Percentiles rank a stretch among this genome's conserved stretches.
phyloP scores from a whole-genome alignment of 2,888 invertebrate genomes.

The Volucella inanis region DNA sequence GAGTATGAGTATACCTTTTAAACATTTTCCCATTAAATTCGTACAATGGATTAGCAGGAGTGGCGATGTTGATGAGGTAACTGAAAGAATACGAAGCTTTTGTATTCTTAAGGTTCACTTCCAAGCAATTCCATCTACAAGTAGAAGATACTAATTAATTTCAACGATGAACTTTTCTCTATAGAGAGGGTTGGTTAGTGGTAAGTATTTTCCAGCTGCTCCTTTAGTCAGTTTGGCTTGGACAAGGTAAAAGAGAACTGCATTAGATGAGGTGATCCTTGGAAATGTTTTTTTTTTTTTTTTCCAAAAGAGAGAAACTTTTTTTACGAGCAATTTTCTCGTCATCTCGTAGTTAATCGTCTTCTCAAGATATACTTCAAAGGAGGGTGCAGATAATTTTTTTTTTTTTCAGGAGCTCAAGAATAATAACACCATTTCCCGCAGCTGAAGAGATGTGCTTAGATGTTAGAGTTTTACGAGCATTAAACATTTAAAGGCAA shows the following conservation, averaged over 20 bases:
- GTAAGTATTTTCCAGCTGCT: constrained; percentile 41
- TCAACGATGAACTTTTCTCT: constrained; percentile 64
- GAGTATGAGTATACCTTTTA: background rate
- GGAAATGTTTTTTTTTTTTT: constrained; percentile 36
- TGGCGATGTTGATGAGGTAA: background rate
- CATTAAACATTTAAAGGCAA: too few relatives aligned
- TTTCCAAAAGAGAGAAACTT: constrained; percentile 11
- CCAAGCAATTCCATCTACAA: constrained; percentile 10
- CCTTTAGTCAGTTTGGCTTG: constrained; percentile 8
- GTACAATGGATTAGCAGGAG: background rate
- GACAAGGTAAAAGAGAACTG: constrained; percentile 30
- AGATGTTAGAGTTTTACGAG: background rate
- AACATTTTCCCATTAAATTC: constrained; percentile 60
- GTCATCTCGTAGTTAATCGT: constrained; percentile 63
- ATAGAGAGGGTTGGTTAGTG: constrained; percentile 23
- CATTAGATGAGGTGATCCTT: constrained; percentile 45
- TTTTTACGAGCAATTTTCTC: constrained; percentile 65
- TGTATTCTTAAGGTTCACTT: constrained; percentile 14
- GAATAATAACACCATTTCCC: background rate
- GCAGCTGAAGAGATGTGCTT: background rate
- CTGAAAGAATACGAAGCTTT: constrained; percentile 1
- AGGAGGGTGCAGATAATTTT: constrained; percentile 8
- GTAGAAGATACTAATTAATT: constrained; percentile 64
- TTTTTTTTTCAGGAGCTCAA: background rate
- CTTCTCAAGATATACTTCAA: constrained; percentile 24